These are phyloP conservation scores for Eriosoma lanigerum DNA, from an alignment of 1,140 invertebrate genomes.

Conservation along the genomic window DNA sequence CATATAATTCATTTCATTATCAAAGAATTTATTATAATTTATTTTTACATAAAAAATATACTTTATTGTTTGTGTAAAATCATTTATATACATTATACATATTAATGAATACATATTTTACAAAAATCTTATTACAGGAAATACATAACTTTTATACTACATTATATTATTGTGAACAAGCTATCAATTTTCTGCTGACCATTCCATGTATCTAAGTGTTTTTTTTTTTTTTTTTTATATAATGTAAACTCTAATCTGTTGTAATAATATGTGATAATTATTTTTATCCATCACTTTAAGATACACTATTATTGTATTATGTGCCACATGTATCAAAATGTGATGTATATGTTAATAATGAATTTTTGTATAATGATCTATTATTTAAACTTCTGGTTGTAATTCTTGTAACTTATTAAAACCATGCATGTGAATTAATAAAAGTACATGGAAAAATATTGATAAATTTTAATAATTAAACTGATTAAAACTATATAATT, in stretches of 20 bases:
- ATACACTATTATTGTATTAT: background rate
- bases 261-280: conserved; percentile 45
- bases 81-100: background rate
- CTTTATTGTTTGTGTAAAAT: conserved; percentile 4
- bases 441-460: conserved; percentile 9
- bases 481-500: conserved; percentile 12
- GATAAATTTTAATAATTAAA: conserved; percentile 20
- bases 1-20: background rate
- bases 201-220: conserved; percentile 37
- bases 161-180: conserved; percentile 29
- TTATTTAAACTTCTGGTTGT: conserved; percentile 38
- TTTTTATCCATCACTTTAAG: conserved; percentile 17
- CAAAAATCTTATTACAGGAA: conserved; percentile 1
- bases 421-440: background rate
- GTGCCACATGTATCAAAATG: conserved; percentile 25
- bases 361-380: conserved; percentile 9
- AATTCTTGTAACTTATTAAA: conserved; percentile 30
- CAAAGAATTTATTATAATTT: conserved; percentile 26
- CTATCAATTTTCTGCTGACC: conserved; percentile 30
- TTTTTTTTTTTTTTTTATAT: background rate
- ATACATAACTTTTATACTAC: too few species aligned
- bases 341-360: conserved; percentile 16
- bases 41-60: conserved; percentile 21
- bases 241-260: conserved; percentile 5
- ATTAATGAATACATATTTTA: background rate